A percentile compares a stretch with the other conserved stretches of the same genome.
phyloP scores from a whole-genome alignment of 2,888 invertebrate species.

The Diarsia dahlii region DNA sequence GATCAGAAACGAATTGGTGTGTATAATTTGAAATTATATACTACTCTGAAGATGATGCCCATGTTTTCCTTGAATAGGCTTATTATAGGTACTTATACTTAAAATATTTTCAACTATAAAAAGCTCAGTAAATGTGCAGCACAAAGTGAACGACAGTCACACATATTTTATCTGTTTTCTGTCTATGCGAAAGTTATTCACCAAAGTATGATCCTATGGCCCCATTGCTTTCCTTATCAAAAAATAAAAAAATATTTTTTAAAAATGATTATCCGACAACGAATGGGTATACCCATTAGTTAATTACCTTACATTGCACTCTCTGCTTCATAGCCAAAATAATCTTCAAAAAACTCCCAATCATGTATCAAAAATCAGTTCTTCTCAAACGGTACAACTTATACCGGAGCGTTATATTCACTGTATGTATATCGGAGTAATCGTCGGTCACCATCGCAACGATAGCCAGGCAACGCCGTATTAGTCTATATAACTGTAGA shows the following conservation, averaged over 20 bases:
- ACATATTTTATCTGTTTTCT: background rate
- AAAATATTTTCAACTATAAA: background rate
- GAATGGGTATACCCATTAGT: background rate
- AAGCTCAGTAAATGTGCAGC: too few relatives aligned
- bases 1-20: background rate
- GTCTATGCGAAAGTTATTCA: background rate
- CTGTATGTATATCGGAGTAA: conserved; percentile 68
- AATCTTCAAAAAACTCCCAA: conserved; percentile 1
- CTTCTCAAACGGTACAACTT: conserved; percentile 57
- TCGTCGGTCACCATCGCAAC: conserved; percentile 87
- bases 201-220: background rate
- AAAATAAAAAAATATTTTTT: background rate
- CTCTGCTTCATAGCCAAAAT: background rate
- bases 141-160: background rate
- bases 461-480: conserved; percentile 84
- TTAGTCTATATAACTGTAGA: conserved; percentile 79
- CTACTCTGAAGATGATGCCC: background rate
- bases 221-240: background rate
- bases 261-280: background rate
- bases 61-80: background rate
- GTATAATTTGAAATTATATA: background rate
- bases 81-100: too few relatives aligned
- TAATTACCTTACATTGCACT: background rate
- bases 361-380: conserved; percentile 45
- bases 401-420: conserved; percentile 57